Base-by-base conservation (phyloP, 2,888 invertebrate genomes). In the Amphipyra tragopoginis region DNA sequence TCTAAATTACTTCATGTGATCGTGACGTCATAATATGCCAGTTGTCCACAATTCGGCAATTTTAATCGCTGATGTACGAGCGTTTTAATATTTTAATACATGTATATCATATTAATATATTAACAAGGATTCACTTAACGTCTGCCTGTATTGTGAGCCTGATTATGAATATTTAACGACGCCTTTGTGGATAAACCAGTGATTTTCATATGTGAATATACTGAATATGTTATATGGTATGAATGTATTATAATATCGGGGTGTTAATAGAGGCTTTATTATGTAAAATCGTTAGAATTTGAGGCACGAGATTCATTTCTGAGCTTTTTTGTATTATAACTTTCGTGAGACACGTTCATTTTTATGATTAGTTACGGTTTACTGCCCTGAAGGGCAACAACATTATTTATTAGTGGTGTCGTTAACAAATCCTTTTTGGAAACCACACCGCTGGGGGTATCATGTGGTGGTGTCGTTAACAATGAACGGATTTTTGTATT, bases 131-230 rank as follows among this genome's bases (percentile, higher is more conserved):
- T 52, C 43, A 48, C 15, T 47, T 21, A 48, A 39, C 9, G 33
- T 42, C 39, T 33, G 26, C 26, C 34, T n/a, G 13, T 15, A 55
- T 49, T 53, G 29, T 74, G 70, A 70, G 40, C 54, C 52, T n/a
- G 55, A 65, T 59, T 42, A 49, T 65, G 61, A 65, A 74, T 70
- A 70, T 66, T 70, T 59, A 66, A 66, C 39, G n/a, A 42, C 58
- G 53, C 62, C 65, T 74, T 66, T 60, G 29, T 13, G 54, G 55
- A 62, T 75, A 47, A 73, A 47, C 75, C 59, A 29, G 34, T 44
- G 62, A 74, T 73, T 75, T 66, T 74, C 75, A 50, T 53, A 70
- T 44, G 71, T 51, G 62, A 66, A 60, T 75, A 70, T 62, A 29
- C 29, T 29, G 29, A 29, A 29, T 29, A 29, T 29, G 62, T 26